These are phyloP conservation scores for Drosophila repleta DNA, from an alignment of 1,140 invertebrate genomes.

Conservation along the genomic window DNA sequence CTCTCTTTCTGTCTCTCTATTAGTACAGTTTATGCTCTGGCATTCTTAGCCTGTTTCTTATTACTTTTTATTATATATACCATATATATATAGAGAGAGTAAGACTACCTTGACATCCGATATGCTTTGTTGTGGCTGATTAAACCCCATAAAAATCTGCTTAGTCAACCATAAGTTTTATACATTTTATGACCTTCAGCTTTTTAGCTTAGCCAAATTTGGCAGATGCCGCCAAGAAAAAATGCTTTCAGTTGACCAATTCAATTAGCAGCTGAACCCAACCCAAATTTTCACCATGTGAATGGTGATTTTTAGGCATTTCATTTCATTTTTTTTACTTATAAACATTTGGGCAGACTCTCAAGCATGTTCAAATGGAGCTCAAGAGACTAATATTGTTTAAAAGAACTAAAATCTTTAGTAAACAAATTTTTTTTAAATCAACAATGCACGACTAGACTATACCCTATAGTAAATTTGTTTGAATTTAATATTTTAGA, in stretches of 20 bases:
- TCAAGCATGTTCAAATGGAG: background rate
- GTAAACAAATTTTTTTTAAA: no score
- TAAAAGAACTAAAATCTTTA: slow-evolving; percentile 1
- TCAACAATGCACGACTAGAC: background rate
- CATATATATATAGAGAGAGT: slow-evolving; percentile 5
- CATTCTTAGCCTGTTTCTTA: slow-evolving; percentile 8
- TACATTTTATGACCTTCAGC: slow-evolving; percentile 29
- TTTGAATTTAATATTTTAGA: no score
- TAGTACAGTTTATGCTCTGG: slow-evolving; percentile 34
- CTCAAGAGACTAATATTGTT: background rate
- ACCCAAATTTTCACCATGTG: background rate
- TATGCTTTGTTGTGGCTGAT: slow-evolving; percentile 48
- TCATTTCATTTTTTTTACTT: background rate
- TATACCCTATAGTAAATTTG: background rate
- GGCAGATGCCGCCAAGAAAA: slow-evolving; percentile 10
- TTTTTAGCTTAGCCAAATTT: background rate
- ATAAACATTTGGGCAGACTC: background rate
- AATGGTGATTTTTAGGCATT: background rate
- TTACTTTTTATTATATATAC: background rate
- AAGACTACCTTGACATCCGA: slow-evolving; percentile 24
- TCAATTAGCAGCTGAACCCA: slow-evolving; percentile 1
- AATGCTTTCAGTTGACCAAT: slow-evolving; percentile 3
- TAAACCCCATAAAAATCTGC: slow-evolving; percentile 28
- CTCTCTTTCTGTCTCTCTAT: slow-evolving; percentile 17
- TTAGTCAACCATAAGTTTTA: slow-evolving; percentile 34